These are phyloP conservation scores for Nomia melanderi DNA, from an alignment of 1,140 invertebrate genomes.

Conservation along the genomic window DNA sequence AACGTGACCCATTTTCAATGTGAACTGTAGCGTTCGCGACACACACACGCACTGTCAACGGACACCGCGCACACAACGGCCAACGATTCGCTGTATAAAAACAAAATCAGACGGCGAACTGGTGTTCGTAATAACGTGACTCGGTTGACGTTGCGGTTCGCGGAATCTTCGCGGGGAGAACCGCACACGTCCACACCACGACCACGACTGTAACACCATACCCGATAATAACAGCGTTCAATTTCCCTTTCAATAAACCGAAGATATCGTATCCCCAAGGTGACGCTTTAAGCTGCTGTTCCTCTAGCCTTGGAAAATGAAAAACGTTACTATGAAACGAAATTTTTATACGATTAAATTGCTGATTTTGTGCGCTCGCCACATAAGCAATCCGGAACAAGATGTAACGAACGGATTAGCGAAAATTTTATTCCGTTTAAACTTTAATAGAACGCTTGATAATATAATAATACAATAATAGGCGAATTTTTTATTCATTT, in stretches of 20 bases:
- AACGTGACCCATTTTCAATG: not conserved
- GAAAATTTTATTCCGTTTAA: too few species aligned
- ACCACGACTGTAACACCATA: constrained; percentile 62
- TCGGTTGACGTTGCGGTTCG: constrained; percentile 4
- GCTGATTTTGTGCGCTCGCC: not conserved
- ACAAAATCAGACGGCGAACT: not conserved
- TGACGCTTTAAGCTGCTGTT: not conserved
- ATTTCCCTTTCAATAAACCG: constrained; percentile 37
- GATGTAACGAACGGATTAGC: too few species aligned
- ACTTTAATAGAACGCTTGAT: too few species aligned
- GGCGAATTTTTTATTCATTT: too few species aligned
- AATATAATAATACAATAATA: too few species aligned
- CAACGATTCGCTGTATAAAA: not conserved
- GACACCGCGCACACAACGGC: too few species aligned
- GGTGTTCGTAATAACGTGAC: not conserved
- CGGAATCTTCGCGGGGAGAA: not conserved
- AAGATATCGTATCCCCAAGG: constrained; percentile 35
- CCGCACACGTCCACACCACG: constrained; percentile 26
- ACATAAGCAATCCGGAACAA: too few species aligned
- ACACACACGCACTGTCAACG: not conserved
- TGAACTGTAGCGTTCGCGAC: too few species aligned
- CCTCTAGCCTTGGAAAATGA: not conserved
- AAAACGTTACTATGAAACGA: not conserved
- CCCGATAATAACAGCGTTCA: constrained; percentile 60
- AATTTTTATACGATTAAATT: not conserved